phyloP scores from a whole-genome alignment of 2,888 invertebrate genomes.

The Agonopterix subpropinquella region DNA sequence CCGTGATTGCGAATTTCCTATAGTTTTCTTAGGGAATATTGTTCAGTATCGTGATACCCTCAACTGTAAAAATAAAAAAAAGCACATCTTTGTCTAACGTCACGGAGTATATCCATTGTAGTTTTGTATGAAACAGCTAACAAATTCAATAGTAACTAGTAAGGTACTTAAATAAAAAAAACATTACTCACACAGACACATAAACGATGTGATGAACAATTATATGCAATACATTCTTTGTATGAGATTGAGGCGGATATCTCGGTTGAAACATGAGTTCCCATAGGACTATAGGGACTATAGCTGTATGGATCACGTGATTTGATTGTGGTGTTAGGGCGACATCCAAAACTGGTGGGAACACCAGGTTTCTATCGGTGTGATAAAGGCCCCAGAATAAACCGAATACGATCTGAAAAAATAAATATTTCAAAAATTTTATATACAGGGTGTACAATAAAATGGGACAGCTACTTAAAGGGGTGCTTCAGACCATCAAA shows the following conservation, averaged over 20 bases:
- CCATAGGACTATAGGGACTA: conserved; percentile 43
- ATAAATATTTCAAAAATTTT: background rate
- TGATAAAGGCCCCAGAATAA: conserved; percentile 50
- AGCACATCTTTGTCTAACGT: too few relatives aligned
- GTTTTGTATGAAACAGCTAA: too few relatives aligned
- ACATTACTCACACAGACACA: conserved; percentile 48
- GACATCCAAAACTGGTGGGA: conserved; percentile 38
- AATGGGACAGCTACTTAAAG: too few relatives aligned
- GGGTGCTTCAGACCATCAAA: too few relatives aligned
- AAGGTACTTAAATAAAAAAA: conserved; percentile 6
- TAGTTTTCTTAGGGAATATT: too few relatives aligned
- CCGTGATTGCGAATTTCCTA: too few relatives aligned
- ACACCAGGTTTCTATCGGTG: conserved; percentile 44
- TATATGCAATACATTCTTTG: conserved; percentile 31
- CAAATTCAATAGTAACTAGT: too few relatives aligned
- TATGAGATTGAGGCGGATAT: conserved; percentile 35
- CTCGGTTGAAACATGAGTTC: conserved; percentile 41
- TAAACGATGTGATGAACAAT: conserved; percentile 33
- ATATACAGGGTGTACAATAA: too few relatives aligned
- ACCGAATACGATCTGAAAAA: conserved; percentile 44
- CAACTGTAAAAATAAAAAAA: too few relatives aligned
- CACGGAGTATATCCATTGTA: too few relatives aligned
- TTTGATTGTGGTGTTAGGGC: conserved; percentile 36
- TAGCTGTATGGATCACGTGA: conserved; percentile 53
- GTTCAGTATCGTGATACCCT: too few relatives aligned